Conservation (phyloP, 2,888 invertebrate genomes). For the Andricus curvator region DNA sequence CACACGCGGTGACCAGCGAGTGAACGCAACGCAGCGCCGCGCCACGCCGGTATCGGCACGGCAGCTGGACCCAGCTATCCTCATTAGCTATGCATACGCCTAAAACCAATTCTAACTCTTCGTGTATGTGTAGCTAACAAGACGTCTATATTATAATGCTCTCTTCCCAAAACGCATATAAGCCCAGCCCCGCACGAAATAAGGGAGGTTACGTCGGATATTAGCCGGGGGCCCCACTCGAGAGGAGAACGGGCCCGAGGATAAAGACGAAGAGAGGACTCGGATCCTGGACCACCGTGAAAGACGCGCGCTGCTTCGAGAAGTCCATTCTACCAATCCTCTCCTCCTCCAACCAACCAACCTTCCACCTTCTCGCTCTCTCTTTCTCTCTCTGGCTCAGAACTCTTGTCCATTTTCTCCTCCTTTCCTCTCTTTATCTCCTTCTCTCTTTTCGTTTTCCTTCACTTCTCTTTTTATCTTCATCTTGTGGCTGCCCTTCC, state of each 20-base stretch:
- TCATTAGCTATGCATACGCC: conserved; percentile 75
- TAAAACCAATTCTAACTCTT: conserved; percentile 70
- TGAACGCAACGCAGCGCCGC: conserved; percentile 9
- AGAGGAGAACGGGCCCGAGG: conserved; percentile 44
- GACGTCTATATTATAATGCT: conserved; percentile 76
- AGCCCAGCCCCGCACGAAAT: conserved; percentile 59
- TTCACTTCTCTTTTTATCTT: conserved; percentile 25
- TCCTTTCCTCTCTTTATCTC: conserved; percentile 63
- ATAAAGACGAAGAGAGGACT: conserved; percentile 63
- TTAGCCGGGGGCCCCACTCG: conserved; percentile 62
- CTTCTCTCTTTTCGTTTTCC: conserved; percentile 54
- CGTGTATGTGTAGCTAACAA: conserved; percentile 70
- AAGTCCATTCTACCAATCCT: conserved; percentile 71
- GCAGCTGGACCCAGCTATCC: conserved; percentile 54
- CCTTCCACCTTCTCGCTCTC: conserved; percentile 52
- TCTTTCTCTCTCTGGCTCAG: conserved; percentile 51
- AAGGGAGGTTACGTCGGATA: conserved; percentile 43
- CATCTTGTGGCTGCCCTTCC: conserved; percentile 47
- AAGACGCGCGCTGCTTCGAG: conserved; percentile 72
- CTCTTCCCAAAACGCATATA: conserved; percentile 60
- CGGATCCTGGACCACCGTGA: conserved; percentile 60
- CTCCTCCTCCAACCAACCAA: conserved; percentile 63
- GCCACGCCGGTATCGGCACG: conserved; percentile 49
- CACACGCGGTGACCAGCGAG: conserved; percentile 48
- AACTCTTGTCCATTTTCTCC: conserved; percentile 55